Evolutionary conservation across 2,797 vertebrate genomes (phyloP).

Genomic region (Pelodytes ibericus): DNA sequence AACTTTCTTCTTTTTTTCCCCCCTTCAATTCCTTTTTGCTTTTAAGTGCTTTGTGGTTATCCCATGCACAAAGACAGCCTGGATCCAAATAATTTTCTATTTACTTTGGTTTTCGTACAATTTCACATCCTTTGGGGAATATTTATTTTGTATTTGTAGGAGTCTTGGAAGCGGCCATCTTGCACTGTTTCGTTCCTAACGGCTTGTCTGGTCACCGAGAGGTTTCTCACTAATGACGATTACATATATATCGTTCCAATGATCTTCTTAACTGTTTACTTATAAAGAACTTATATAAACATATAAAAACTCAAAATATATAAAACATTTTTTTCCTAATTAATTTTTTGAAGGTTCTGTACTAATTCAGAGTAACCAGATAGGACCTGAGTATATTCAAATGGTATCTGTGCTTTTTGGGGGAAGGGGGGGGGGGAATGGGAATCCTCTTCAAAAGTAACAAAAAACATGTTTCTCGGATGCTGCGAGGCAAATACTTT

Average conservation of each 20-base stretch:
- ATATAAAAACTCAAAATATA: slow-evolving; percentile 67
- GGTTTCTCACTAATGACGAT: slow-evolving; percentile 43
- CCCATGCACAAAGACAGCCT: slow-evolving; percentile 6
- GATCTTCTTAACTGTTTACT: slow-evolving; percentile 71
- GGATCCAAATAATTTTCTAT: slow-evolving; percentile 23
- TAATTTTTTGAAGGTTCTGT: slow-evolving; percentile 76
- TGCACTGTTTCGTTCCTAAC: slow-evolving; percentile 29
- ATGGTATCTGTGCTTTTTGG: slow-evolving; percentile 73
- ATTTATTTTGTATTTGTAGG: slow-evolving; percentile 38
- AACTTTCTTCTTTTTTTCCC: neutral
- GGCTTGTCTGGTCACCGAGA: slow-evolving; percentile 27
- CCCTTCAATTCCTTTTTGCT: slow-evolving; percentile 18
- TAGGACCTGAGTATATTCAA: slow-evolving; percentile 74
- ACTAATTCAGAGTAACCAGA: slow-evolving; percentile 79
- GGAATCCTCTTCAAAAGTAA: slow-evolving; percentile 74
- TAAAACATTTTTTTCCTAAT: slow-evolving; percentile 74
- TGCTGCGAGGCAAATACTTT: slow-evolving; percentile 78
- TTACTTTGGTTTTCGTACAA: slow-evolving; percentile 42
- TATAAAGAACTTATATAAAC: slow-evolving; percentile 67
- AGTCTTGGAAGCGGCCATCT: slow-evolving; percentile 33
- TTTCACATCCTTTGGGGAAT: slow-evolving; percentile 46
- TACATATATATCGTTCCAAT: slow-evolving; percentile 51
- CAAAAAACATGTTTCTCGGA: slow-evolving; percentile 75
- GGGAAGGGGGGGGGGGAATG: too few relatives aligned
- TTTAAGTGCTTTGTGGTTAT: slow-evolving; percentile 42